Evolutionary conservation across 2,797 vertebrate genomes (phyloP), one percentile per base, ranked within the genome.

Genomic region (Tiaroga cobitis): DNA sequence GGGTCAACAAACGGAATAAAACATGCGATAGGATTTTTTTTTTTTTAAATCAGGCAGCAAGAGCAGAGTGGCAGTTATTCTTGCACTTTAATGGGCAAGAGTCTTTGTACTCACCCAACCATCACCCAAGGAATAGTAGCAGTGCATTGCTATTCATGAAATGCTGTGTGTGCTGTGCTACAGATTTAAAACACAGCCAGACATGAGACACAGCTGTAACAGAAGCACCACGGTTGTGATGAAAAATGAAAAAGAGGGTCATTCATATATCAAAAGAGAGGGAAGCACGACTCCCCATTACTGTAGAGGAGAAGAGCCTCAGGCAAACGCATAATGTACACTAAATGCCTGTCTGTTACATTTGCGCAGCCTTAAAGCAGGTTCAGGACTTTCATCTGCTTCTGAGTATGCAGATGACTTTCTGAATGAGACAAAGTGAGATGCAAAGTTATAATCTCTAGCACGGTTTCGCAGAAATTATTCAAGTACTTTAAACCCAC

Each of bases 131-230:
- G 73, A 70, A 46, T 72, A 18, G 34, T 80, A 46, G 32, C 56
- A 32, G 54, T 70, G 46, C 88, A 93, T 95, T 95, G 90, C 88
- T 94, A 95, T 95, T 95, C 94, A 95, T 95, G 94, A 95, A 92
- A 95, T 93, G 93, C 90, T 41, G 82, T 87, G 86, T 89, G 86
- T 81, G 84, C 81, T 87, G 82, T 54, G 70, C 85, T 70, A 84
- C 83, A 73, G 81, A 85, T 81, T 85, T 81, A 86, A 70, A 86
- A 81, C 80, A 65, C 63, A 29, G 63, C 70, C 56, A 37, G 54
- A 68, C 41, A 49, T 26, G 56, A 85, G 78, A 59, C 84, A 73
- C 86, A 84, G 88, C 83, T 88, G 81, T 73, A 59, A 21, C 46
- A 80, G 39, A 84, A 87, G 85, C 83, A 80, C 54, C 16, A 11